A percentile compares a stretch with the other conserved stretches of the same genome.
These are phyloP conservation scores for Hucho hucho DNA, from an alignment of 2,113 vertebrate genomes.

Conservation along the genomic window DNA sequence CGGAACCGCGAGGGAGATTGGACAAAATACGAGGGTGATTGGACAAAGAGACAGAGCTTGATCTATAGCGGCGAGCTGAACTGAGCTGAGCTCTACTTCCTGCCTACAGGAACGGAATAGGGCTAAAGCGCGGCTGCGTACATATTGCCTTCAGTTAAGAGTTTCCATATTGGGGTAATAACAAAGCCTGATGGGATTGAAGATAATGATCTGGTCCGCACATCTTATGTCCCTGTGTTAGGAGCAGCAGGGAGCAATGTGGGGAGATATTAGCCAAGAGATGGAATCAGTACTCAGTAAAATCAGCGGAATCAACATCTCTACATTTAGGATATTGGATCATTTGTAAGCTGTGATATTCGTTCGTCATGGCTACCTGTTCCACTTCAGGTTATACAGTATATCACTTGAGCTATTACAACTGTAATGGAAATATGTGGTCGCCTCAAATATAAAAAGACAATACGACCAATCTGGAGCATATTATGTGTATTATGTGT, in stretches of 20 bases:
- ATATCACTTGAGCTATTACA: conserved; percentile 61
- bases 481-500: conserved; percentile 40
- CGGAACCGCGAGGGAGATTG: not conserved
- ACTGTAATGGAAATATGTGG: conserved; percentile 47
- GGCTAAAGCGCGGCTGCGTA: conserved; percentile 14
- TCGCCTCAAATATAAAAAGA: conserved; percentile 62
- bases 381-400: conserved; percentile 48
- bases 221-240: not conserved
- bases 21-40: not conserved
- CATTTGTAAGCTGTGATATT: conserved; percentile 48
- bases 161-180: conserved; percentile 26
- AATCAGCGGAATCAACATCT: conserved; percentile 53
- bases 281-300: conserved; percentile 35
- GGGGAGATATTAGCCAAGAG: conserved; percentile 29
- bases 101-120: conserved; percentile 15
- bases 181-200: conserved; percentile 29
- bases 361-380: conserved; percentile 54
- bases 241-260: too few species aligned
- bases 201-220: conserved; percentile 27
- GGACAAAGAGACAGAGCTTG: conserved; percentile 11
- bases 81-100: conserved; percentile 5
- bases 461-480: conserved; percentile 49
- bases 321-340: conserved; percentile 54
- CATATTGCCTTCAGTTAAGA: conserved; percentile 16
- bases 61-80: not conserved